phyloP scores from a whole-genome alignment of 2,888 invertebrate species.

The Chloromyia formosa region DNA sequence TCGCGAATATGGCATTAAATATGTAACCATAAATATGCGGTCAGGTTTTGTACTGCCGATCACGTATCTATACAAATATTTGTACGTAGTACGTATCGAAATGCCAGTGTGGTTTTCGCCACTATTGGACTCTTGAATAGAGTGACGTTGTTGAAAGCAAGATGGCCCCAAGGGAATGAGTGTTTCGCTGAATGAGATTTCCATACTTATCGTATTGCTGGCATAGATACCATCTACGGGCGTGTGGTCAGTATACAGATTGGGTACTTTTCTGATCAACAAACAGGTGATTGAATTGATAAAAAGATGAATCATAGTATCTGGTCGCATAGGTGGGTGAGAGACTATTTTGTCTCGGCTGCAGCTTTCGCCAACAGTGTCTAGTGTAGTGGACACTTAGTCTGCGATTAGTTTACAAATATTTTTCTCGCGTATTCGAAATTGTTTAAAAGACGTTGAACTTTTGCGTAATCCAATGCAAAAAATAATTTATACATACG shows the following conservation, averaged over 20 bases:
- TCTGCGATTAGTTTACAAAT: not conserved
- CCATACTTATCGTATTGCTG: not conserved
- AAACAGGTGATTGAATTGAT: not conserved
- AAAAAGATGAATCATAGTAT: slow-evolving; percentile 13
- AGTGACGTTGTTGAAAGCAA: not conserved
- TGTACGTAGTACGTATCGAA: not conserved
- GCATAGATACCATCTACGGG: slow-evolving; percentile 27
- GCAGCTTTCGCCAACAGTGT: slow-evolving; percentile 2
- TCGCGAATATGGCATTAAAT: slow-evolving; percentile 10
- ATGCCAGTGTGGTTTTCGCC: not conserved
- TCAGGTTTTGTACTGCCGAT: slow-evolving; percentile 12
- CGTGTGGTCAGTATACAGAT: not conserved
- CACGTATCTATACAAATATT: slow-evolving; percentile 29
- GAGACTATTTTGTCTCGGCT: not conserved
- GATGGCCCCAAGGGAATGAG: slow-evolving; percentile 9
- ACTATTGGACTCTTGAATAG: not conserved
- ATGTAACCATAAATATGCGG: slow-evolving; percentile 24
- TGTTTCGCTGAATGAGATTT: not conserved
- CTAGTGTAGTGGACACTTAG: not conserved
- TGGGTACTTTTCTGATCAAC: not conserved
- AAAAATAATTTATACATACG: not conserved
- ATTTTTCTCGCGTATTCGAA: not conserved
- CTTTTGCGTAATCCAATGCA: slow-evolving; percentile 15
- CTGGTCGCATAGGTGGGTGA: not conserved
- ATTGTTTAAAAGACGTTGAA: slow-evolving; percentile 31